Evolutionary conservation across 1,140 invertebrate genomes (phyloP).

Genomic region (Drosophila pandora): DNA sequence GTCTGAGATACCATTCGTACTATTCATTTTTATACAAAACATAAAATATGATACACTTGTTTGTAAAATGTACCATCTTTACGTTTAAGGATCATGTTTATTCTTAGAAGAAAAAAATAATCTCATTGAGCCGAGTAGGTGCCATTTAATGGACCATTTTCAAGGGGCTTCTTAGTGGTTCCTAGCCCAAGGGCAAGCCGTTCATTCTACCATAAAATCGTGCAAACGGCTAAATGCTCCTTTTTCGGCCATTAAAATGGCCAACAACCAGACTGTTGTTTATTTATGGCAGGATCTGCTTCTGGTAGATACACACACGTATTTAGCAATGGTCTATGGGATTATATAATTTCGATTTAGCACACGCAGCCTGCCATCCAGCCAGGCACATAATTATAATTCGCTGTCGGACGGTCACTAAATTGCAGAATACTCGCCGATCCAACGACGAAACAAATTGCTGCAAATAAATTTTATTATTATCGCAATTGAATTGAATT

Average conservation of each 20-base stretch:
- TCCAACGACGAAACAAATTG: slow-evolving; percentile 54
- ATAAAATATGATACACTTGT: neutral
- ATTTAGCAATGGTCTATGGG: neutral
- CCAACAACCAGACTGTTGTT: neutral
- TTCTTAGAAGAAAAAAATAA: neutral
- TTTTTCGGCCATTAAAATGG: slow-evolving; percentile 40
- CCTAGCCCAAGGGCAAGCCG: slow-evolving; percentile 10
- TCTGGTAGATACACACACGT: neutral
- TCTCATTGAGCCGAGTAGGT: neutral
- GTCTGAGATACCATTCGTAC: no score
- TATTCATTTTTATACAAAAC: no score
- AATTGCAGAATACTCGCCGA: slow-evolving; percentile 47
- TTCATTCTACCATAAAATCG: no score
- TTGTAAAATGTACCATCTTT: neutral
- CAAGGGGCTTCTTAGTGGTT: neutral
- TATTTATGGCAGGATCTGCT: slow-evolving; percentile 12
- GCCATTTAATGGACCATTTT: slow-evolving; percentile 35
- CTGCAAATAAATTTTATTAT: slow-evolving; percentile 74
- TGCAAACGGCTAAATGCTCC: neutral
- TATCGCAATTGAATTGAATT: slow-evolving; percentile 75
- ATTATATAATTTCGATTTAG: slow-evolving; percentile 50
- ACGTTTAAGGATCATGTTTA: neutral
- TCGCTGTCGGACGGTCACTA: slow-evolving; percentile 50
- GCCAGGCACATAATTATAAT: slow-evolving; percentile 67
- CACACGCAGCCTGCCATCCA: slow-evolving; percentile 12